A percentile compares a stretch with the other conserved stretches of the same genome.
Evolutionary conservation across 2,113 vertebrate genomes (phyloP).

Genomic region (Neogobius melanostomus): DNA sequence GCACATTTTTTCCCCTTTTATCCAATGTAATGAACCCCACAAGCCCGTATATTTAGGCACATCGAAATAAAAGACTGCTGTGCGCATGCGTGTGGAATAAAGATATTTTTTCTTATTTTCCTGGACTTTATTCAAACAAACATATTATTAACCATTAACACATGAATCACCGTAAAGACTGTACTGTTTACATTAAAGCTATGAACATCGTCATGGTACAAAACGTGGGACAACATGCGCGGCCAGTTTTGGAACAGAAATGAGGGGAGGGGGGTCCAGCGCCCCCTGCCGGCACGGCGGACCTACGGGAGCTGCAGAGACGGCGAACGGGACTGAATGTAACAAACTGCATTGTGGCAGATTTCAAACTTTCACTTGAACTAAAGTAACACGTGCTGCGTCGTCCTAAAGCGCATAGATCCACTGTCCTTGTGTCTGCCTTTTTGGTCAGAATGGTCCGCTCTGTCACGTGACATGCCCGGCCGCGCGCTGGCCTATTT

Average conservation of each 20-base stretch:
- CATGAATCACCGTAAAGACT: constrained; percentile 63
- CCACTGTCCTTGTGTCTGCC: neutral
- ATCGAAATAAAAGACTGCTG: constrained; percentile 1
- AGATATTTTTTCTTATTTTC: constrained; percentile 43
- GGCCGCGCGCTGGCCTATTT: constrained; percentile 43
- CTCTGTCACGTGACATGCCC: constrained; percentile 58
- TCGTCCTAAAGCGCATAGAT: neutral
- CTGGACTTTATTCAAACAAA: constrained; percentile 78
- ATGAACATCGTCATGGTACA: constrained; percentile 61
- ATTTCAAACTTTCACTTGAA: neutral
- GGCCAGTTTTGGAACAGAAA: constrained; percentile 44
- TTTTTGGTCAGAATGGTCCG: constrained; percentile 42
- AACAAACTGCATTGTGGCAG: too few species aligned
- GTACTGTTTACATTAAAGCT: constrained; percentile 66
- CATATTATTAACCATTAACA: constrained; percentile 75
- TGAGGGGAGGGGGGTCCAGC: constrained; percentile 18
- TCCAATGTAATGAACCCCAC: too few species aligned
- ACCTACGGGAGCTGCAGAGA: neutral
- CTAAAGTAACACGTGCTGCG: neutral
- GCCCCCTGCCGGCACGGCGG: neutral
- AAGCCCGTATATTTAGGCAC: too few species aligned
- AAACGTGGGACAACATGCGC: constrained; percentile 75
- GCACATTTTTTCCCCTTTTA: too few species aligned
- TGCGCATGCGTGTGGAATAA: constrained; percentile 53
- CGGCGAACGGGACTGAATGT: neutral